phyloP scores from a whole-genome alignment of 1,140 invertebrate genomes.

The Philotrypesis tridentata region DNA sequence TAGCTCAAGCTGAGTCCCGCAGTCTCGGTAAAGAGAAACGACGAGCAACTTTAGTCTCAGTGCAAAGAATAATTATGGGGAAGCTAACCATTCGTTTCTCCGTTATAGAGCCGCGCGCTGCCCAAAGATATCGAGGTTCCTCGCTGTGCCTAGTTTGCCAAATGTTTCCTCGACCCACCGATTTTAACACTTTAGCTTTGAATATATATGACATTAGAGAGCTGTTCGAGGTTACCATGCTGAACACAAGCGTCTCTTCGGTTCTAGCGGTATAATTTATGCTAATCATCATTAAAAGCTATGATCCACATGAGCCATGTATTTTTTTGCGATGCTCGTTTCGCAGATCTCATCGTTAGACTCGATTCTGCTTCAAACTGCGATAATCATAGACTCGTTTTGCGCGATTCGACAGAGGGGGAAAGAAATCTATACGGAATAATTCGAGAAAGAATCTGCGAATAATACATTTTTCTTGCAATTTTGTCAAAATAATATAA shows the following conservation, averaged over 20 bases:
- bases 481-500: no score
- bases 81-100: conserved; percentile 36
- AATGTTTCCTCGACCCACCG: conserved; percentile 55
- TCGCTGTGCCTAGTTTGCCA: conserved; percentile 31
- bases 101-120: conserved; percentile 42
- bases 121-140: conserved; percentile 50
- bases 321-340: not conserved
- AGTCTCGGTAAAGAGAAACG: not conserved
- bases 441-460: not conserved
- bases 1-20: not conserved
- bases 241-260: conserved; percentile 51
- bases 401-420: not conserved
- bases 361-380: conserved; percentile 53
- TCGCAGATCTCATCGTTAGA: conserved; percentile 57
- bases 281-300: conserved; percentile 58
- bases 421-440: not conserved
- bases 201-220: conserved; percentile 66
- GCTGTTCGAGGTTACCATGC: conserved; percentile 50
- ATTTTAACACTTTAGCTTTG: conserved; percentile 62
- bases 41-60: conserved; percentile 23
- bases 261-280: conserved; percentile 61
- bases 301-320: conserved; percentile 26
- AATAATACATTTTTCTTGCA: no score
- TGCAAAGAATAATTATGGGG: conserved; percentile 43
- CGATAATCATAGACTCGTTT: conserved; percentile 50